Evolutionary conservation across 2,888 invertebrate genomes (phyloP), one percentile per base, ranked within the genome.

Genomic region (Tachystola acroxantha): DNA sequence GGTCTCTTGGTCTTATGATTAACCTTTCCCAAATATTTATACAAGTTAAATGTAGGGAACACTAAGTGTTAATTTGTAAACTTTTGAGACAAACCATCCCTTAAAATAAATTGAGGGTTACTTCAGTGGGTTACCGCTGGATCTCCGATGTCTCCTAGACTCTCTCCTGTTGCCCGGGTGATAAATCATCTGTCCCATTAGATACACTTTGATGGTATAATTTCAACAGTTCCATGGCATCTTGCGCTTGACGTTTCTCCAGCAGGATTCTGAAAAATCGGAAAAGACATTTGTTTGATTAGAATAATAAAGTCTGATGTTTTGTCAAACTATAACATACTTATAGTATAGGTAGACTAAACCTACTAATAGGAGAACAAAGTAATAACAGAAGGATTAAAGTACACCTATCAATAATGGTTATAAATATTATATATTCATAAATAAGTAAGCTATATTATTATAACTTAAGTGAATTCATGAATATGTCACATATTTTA

Each of bases 211-310:
- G 87, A 62, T 89, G 91, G 61, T 93, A 93, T 53, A 95, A 78
- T 77, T 94, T 93, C 64, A 95, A 84, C 66, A 95, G 86, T 78
- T 94, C 94, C 91, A 95, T 91, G 34, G 95, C 94, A 84, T 95
- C 95, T 78, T 94, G 93, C 32, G 95, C 95, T 80, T 94, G 94
- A 46, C 95, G 90, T 75, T 95, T 95, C 66, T 95, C 95, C 58
- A 92, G 90, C 53, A 95, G 81, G 73, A 91, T 90, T 68, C 92
- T 91, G 76, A 45, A 80, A 73, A 33, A 25, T 14, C 22, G 16
- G 25, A 19, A 34, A 24, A 10, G 9, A 2, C 9, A 13, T 3
- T 30, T 30, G n/a, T n/a, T n/a, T n/a, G n/a, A n/a, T n/a, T n/a
- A n/a, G n/a, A n/a, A n/a, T n/a, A n/a, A 7, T 25, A n/a, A 25